Evolutionary conservation across 1,140 invertebrate species (phyloP).

Genomic region (Drosophila arawakana): DNA sequence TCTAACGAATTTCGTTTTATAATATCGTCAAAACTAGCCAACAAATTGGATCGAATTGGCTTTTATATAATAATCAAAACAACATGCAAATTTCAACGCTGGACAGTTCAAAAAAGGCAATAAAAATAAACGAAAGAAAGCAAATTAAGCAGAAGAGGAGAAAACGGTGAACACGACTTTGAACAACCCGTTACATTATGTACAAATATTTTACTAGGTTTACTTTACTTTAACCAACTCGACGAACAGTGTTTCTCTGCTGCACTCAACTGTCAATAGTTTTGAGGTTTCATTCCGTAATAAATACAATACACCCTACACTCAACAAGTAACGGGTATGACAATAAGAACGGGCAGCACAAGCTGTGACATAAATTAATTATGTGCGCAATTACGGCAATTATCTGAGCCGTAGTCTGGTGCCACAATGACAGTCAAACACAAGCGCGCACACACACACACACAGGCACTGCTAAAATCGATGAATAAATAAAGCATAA

Average conservation of each 20-base stretch:
- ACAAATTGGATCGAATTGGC: conserved; percentile 15
- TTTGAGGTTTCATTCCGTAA: no score
- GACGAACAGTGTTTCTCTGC: no score
- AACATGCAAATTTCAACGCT: conserved; percentile 17
- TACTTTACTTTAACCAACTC: no score
- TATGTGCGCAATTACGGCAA: conserved; percentile 70
- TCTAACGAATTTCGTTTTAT: no score
- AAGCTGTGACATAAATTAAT: conserved; percentile 63
- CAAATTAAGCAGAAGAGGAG: not conserved
- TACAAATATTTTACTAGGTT: no score
- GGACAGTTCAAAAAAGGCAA: not conserved
- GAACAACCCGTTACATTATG: no score
- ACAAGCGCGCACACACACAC: conserved; percentile 6
- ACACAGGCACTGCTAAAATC: conserved; percentile 6
- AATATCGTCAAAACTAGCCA: not conserved
- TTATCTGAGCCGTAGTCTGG: conserved; percentile 45
- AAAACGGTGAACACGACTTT: not conserved
- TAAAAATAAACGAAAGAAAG: not conserved
- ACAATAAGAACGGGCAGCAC: conserved; percentile 6
- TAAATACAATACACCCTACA: no score
- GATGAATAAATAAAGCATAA: conserved; percentile 64
- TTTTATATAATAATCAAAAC: conserved; percentile 28
- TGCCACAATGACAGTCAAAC: not conserved
- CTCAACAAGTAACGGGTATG: not conserved
- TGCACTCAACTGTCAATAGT: no score